These are phyloP conservation scores for Bos taurus DNA, from an alignment of 2,113 vertebrate species.

Conservation along the genomic window DNA sequence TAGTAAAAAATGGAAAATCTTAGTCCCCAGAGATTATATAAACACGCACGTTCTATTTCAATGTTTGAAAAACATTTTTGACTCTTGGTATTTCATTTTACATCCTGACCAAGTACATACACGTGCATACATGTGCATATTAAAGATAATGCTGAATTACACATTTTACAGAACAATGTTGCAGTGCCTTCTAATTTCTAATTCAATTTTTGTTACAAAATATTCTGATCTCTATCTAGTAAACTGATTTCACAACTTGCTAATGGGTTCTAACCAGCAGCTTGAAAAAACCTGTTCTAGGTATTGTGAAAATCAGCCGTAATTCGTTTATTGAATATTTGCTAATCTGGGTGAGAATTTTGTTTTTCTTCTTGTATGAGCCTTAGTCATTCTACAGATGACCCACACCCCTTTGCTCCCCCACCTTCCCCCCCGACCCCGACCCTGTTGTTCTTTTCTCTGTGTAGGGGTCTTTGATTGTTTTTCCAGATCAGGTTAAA, in stretches of 20 bases:
- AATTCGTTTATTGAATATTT: conserved; percentile 43
- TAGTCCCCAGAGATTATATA: neutral
- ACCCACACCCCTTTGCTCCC: neutral
- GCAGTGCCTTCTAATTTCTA: conserved; percentile 19
- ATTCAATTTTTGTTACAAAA: conserved; percentile 7
- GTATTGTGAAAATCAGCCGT: conserved; percentile 45
- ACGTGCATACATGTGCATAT: neutral
- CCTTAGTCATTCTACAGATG: conserved; percentile 6
- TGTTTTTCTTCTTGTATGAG: conserved; percentile 3
- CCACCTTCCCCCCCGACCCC: accelerated
- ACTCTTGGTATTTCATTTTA: neutral
- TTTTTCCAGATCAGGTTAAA: conserved; percentile 36
- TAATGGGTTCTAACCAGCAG: conserved; percentile 25
- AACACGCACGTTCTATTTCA: neutral
- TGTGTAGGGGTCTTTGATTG: conserved; percentile 10
- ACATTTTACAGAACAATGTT: neutral
- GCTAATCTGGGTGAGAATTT: conserved; percentile 21
- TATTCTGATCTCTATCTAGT: conserved; percentile 25
- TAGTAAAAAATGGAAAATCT: neutral
- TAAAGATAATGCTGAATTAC: conserved; percentile 6
- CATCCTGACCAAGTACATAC: neutral
- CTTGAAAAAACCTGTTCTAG: neutral
- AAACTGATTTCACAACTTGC: conserved; percentile 24
- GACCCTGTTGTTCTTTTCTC: neutral
- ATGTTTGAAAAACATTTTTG: conserved; percentile 28